Conservation (phyloP, 2,113 vertebrate species). For the Pseudorhombus dupliciocellatus region DNA sequence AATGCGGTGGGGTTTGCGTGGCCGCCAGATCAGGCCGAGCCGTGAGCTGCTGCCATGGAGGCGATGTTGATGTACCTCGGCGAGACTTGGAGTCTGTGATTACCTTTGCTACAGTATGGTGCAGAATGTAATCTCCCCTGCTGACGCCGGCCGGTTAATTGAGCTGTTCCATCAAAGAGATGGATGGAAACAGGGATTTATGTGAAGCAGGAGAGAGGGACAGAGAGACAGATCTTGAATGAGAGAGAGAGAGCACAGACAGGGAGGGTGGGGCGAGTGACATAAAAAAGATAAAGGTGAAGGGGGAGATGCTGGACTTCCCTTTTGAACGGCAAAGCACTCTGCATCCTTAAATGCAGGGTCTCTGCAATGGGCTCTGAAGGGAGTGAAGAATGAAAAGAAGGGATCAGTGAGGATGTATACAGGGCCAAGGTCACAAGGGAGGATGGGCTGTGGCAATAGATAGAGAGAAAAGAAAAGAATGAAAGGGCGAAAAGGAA, state of each 20-base stretch:
- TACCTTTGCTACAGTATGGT: conserved; percentile 51
- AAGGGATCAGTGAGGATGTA: conserved; percentile 28
- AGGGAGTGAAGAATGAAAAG: not conserved
- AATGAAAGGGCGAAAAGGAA: not conserved
- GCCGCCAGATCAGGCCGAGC: conserved; percentile 14
- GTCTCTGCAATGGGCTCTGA: conserved; percentile 29
- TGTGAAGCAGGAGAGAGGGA: conserved; percentile 29
- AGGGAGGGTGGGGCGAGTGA: conserved; percentile 12
- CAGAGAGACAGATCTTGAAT: conserved; percentile 25
- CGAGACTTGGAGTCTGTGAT: conserved; percentile 50
- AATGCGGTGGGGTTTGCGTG: conserved; percentile 50
- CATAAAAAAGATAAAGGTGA: conserved; percentile 24
- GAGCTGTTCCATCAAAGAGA: conserved; percentile 71
- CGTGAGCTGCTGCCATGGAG: conserved; percentile 35
- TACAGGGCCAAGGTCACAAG: conserved; percentile 50
- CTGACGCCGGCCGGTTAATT: conserved; percentile 65
- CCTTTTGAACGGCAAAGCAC: conserved; percentile 47
- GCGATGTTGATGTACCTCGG: conserved; percentile 48
- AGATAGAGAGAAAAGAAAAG: not conserved
- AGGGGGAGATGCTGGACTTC: conserved; percentile 28
- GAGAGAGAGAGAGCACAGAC: conserved; percentile 19
- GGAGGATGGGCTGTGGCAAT: conserved; percentile 19
- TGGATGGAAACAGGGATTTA: conserved; percentile 63
- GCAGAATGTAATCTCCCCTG: conserved; percentile 64
- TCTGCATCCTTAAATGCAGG: conserved; percentile 48